A percentile compares a stretch with the other conserved stretches of the same genome.
Conservation (phyloP, 2,888 invertebrate species). For the Noctuana brunneofusca region DNA sequence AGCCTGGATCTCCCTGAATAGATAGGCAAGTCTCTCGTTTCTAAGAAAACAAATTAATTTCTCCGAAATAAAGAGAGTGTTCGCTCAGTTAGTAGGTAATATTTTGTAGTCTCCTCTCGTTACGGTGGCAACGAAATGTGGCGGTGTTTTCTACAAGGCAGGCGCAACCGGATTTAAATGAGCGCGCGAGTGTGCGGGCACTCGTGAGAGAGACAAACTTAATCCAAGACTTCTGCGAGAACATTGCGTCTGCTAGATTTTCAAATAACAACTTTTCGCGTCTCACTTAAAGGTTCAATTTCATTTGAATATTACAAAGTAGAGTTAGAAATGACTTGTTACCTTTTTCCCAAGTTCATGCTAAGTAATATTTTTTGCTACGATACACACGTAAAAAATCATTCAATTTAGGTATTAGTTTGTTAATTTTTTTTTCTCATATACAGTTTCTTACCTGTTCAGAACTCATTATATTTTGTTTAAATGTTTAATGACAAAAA, state of each 20-base stretch:
- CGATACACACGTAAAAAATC: slow-evolving; percentile 1
- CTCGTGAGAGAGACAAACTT: slow-evolving; percentile 45
- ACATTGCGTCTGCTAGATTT: slow-evolving; percentile 35
- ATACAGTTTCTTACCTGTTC: no score
- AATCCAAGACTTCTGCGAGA: slow-evolving; percentile 47
- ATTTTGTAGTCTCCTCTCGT: slow-evolving; percentile 60
- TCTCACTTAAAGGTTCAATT: slow-evolving; percentile 47
- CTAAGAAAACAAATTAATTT: slow-evolving; percentile 73
- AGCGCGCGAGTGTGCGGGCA: slow-evolving; percentile 47
- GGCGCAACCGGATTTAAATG: slow-evolving; percentile 58
- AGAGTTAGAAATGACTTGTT: slow-evolving; percentile 33
- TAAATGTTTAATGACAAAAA: no score
- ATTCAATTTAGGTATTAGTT: slow-evolving; percentile 3
- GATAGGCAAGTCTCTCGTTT: slow-evolving; percentile 65
- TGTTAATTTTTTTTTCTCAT: neutral
- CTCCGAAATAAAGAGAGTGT: slow-evolving; percentile 62
- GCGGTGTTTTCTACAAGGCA: slow-evolving; percentile 53
- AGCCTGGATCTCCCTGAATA: slow-evolving; percentile 52
- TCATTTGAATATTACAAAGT: slow-evolving; percentile 22
- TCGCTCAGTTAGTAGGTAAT: slow-evolving; percentile 54
- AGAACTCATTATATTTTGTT: no score
- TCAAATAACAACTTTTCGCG: slow-evolving; percentile 46
- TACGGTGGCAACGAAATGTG: slow-evolving; percentile 58
- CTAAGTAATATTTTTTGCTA: neutral
- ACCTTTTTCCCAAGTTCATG: slow-evolving; percentile 11